Base-by-base conservation (phyloP, 2,888 invertebrate species). In the Teleiodes luculella region DNA sequence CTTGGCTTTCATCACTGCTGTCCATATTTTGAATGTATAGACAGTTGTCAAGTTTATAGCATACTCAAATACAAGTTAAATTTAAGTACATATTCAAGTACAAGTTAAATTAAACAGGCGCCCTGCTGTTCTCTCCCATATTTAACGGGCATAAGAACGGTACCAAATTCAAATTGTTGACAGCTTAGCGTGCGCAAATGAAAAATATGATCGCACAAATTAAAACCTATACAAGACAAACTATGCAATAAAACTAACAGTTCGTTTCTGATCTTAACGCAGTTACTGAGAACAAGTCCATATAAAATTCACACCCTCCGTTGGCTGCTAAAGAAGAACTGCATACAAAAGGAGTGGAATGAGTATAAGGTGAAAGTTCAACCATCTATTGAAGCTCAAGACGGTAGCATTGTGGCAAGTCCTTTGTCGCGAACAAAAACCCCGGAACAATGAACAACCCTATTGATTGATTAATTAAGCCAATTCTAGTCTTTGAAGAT, bases 401-500 rank as follows among this genome's bases (percentile, higher is more conserved):
- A 66, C 65, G 66, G 65, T 58, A 67, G 73, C 74, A 73, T 76
- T 74, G 70, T 72, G 57, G 61, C 61, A 62, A 61, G 62, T 67
- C 79, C 76, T 80, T 84, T 82, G 83, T 76, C 62, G 56, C 14
- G 77, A 78, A 82, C 80, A 80, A 82, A 79, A 80, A 68, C 69
- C 65, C 55, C 45, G 54, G 70, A 79, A 85, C 83, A 85, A 83
- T 76, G 67, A 63, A 57, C 58, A 62, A 56, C 62, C 60, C 66
- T 74, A 80, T 79, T 77, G 81, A 83, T 83, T 85, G 81, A 84
- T 83, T 83, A 83, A 83, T 83, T 81, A 79, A 75, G 69, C 76
- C 64, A 68, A 66, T 66, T 70, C 62, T 57, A 61, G 55, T 54
- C 50, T 55, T 59, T 59, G 53, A 47, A 59, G 55, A 58, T 64